Conservation (phyloP, 1,140 invertebrate genomes). For the Brachionus paranguensis region DNA sequence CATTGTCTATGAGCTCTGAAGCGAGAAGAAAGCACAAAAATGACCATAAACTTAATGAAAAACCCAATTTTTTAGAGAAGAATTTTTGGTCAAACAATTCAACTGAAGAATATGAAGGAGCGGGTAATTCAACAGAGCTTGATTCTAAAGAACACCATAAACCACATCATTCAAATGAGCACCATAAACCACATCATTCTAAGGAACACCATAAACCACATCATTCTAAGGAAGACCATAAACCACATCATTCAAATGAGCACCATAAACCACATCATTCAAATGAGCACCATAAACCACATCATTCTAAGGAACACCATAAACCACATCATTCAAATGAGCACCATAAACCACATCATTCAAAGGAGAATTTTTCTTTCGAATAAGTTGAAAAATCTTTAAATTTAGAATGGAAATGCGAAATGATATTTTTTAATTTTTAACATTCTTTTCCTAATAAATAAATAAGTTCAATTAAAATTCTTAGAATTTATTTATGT, state of each 20-base stretch:
- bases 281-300: no score
- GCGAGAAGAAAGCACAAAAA: background rate
- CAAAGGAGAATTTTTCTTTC: no score
- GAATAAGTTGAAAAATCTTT: background rate
- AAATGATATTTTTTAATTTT: no score
- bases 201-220: background rate
- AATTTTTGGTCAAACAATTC: background rate
- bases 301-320: no score
- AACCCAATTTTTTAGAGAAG: background rate
- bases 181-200: background rate
- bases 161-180: background rate
- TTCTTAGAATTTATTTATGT: no score
- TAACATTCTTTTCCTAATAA: no score
- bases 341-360: no score
- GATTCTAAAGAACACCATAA: background rate
- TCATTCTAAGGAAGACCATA: background rate
- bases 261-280: no score
- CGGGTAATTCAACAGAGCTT: background rate
- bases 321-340: no score
- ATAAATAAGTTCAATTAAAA: no score
- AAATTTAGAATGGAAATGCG: background rate
- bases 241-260: background rate
- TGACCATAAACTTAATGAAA: background rate
- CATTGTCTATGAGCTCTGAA: background rate
- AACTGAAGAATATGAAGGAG: background rate